These are phyloP conservation scores for Euzetes globulus DNA, from an alignment of 2,888 invertebrate genomes.

Conservation along the genomic window DNA sequence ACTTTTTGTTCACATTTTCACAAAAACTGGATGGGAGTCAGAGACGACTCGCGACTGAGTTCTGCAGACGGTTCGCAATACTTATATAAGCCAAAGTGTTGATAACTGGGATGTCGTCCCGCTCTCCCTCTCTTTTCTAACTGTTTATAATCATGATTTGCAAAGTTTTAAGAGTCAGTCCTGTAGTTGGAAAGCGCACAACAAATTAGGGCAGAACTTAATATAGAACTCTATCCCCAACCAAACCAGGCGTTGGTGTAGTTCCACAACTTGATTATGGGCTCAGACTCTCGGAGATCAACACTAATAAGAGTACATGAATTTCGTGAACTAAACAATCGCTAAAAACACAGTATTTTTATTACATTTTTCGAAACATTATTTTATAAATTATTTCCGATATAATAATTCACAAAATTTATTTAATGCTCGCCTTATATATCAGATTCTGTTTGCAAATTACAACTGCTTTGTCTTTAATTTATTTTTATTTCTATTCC, in stretches of 20 bases:
- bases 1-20: not conserved
- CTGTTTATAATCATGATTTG: conserved; percentile 13
- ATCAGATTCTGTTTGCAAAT: not conserved
- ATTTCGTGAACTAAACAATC: conserved; percentile 14
- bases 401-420: conserved; percentile 9
- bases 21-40: not conserved
- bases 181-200: not conserved
- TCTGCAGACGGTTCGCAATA: not conserved
- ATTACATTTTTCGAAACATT: not conserved
- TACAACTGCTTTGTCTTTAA: not conserved
- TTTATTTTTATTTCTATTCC: not conserved
- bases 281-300: not conserved
- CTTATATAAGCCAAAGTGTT: not conserved
- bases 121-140: conserved; percentile 19
- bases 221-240: conserved; percentile 22
- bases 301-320: conserved; percentile 19
- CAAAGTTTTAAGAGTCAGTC: not conserved
- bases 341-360: not conserved
- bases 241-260: conserved; percentile 26
- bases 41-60: not conserved
- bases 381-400: conserved; percentile 22
- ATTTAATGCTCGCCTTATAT: not conserved
- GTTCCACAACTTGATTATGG: conserved; percentile 10
- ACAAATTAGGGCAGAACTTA: conserved; percentile 28
- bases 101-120: not conserved